These are phyloP conservation scores for Ophiothrix spiculata DNA, from an alignment of 35 echinoderm and acorn worm genomes.

Conservation along the genomic window DNA sequence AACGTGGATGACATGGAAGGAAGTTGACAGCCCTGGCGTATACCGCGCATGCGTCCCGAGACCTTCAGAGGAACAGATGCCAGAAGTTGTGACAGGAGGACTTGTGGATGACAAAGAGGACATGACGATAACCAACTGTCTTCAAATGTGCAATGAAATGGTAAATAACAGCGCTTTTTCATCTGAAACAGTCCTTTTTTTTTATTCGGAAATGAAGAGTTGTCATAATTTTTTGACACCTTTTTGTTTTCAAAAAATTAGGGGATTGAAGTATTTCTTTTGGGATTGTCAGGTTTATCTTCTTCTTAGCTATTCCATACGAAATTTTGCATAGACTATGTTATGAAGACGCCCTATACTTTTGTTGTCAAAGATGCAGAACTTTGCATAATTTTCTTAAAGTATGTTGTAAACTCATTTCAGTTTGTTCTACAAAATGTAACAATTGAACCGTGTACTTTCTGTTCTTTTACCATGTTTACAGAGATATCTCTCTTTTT, in stretches of 20 bases:
- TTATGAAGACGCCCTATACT: no score
- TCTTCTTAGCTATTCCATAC: no score
- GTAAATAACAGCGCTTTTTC: constrained; percentile 14
- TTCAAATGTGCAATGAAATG: constrained; percentile 39
- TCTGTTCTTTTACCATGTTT: not conserved
- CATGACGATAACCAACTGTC: constrained; percentile 49
- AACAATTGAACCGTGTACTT: not conserved
- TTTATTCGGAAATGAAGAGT: not conserved
- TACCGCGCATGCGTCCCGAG: constrained; percentile 74
- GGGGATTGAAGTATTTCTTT: no score
- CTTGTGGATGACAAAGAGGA: constrained; percentile 11
- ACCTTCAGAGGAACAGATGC: constrained; percentile 27
- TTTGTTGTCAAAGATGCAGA: no score
- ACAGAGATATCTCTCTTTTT: not conserved
- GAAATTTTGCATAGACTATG: no score
- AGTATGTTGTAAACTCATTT: no score
- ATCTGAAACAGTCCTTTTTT: not conserved
- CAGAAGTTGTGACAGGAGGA: constrained; percentile 35
- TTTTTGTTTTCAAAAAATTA: no score
- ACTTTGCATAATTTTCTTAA: no score
- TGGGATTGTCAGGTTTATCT: no score
- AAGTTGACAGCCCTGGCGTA: constrained; percentile 55
- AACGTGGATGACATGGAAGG: constrained; percentile 62
- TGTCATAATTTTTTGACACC: no score
- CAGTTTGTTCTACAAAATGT: not conserved